Percentiles rank a stretch among this genome's conserved stretches.
Conservation (phyloP, 2,888 invertebrate genomes). For the Zaprionus lineosus region DNA sequence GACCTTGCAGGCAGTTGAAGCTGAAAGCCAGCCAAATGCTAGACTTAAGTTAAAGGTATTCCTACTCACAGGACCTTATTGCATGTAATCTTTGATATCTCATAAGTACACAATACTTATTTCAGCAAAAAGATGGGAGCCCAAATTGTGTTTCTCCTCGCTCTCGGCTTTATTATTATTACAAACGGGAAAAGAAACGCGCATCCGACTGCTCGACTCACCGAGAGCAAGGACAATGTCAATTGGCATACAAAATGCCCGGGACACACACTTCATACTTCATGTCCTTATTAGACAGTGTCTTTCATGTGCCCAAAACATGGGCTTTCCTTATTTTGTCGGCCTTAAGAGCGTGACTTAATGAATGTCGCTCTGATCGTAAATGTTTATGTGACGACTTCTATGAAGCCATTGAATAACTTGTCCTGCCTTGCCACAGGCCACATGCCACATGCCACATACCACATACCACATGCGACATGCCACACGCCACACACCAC, state of each 20-base stretch:
- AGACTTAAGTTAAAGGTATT: neutral
- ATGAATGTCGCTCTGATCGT: conserved; percentile 44
- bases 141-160: neutral
- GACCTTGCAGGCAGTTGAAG: conserved; percentile 22
- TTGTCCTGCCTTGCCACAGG: too few relatives aligned
- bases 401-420: conserved; percentile 11
- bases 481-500: conserved; percentile 15
- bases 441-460: conserved; percentile 22
- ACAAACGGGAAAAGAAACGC: neutral
- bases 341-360: conserved; percentile 24
- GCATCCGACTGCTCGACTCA: conserved; percentile 8
- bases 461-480: neutral
- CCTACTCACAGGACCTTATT: neutral
- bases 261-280: neutral
- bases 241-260: conserved; percentile 9
- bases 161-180: conserved; percentile 10
- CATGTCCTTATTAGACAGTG: conserved; percentile 38
- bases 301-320: conserved; percentile 44
- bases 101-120: neutral
- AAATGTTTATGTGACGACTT: conserved; percentile 53
- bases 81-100: conserved; percentile 4
- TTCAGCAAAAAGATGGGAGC: neutral
- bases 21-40: neutral
- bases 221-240: conserved; percentile 2
- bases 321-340: conserved; percentile 24